Base-by-base conservation (phyloP, 2,888 invertebrate genomes). In the Drosophila stalkeri region DNA sequence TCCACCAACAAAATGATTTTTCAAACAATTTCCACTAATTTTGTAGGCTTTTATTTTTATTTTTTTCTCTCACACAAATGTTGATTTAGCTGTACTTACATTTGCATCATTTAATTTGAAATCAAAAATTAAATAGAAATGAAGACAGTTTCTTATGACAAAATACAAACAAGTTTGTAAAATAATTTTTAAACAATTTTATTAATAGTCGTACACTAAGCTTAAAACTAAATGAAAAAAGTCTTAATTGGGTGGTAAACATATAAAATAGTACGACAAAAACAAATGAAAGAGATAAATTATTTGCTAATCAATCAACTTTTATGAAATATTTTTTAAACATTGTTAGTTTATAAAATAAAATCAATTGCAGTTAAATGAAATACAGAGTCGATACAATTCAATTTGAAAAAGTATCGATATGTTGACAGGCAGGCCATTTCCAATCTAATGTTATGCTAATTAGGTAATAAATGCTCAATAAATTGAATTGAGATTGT, bases 71-170 rank as follows among this genome's bases (percentile, higher is more conserved):
- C 37, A 66, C 18, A 68, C 52, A 57, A 49, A 43, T 70, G 60
- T 76, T 81, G 59, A 55, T 75, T 79, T 87, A 87, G 74, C 68
- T 76, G 72, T 89, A 85, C 82, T 86, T 83, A 75, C 64, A 64
- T 71, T 82, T 72, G 64, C 66, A 71, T 77, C 57, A 78, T 74
- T 87, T 82, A 66, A 74, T 78, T 85, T 72, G 14, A 46, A 46
- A 16, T 9, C 27, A 23, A 46, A 66, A 76, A 69, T 55, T 67
- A 74, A 74, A 70, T 82, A 80, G 70, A 80, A 47, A 69, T 71
- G 70, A 80, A 81, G 70, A 72, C 72, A 72, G 47, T 72, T 85
- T 61, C 59, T 64, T 69, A 60, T 65, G 64, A 79, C 66, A 70
- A 75, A 79, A 72, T 52, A 46, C 20, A 61, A 60, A 27, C 27